Conservation (phyloP, 2,797 vertebrate genomes). For the Oryzias sinensis region DNA sequence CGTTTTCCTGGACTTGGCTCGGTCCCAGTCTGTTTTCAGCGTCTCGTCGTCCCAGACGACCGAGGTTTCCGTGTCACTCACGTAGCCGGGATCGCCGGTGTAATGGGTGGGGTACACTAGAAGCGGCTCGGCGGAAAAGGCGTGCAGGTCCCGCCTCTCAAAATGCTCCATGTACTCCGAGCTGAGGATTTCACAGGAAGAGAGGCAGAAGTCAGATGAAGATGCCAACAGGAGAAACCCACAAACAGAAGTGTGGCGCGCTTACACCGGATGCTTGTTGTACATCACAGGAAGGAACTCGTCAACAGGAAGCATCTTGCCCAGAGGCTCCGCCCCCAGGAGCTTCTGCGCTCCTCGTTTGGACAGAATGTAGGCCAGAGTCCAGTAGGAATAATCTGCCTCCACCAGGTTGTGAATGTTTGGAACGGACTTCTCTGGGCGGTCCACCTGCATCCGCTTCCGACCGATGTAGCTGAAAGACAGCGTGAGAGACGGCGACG, state of each 20-base stretch:
- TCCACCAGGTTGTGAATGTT: constrained; percentile 87
- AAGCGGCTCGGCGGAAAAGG: constrained; percentile 87
- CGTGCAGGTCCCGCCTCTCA: constrained; percentile 75
- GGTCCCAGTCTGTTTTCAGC: constrained; percentile 84
- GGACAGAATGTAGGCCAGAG: constrained; percentile 87
- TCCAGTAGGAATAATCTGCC: constrained; percentile 94
- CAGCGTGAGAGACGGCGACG: not conserved
- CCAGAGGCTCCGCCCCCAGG: constrained; percentile 80
- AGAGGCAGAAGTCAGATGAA: constrained; percentile 19
- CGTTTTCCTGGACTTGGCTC: constrained; percentile 84
- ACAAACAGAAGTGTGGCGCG: constrained; percentile 5
- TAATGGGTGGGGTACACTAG: constrained; percentile 89
- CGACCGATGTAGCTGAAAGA: constrained; percentile 85
- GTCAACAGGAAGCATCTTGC: constrained; percentile 87
- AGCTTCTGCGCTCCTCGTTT: constrained; percentile 87
- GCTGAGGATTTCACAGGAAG: constrained; percentile 30
- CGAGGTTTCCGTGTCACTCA: constrained; percentile 91
- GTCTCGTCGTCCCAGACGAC: constrained; percentile 87
- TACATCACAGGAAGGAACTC: constrained; percentile 94
- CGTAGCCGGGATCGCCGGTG: constrained; percentile 85
- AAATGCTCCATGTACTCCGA: constrained; percentile 83
- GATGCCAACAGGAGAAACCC: constrained; percentile 1
- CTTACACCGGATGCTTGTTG: constrained; percentile 91
- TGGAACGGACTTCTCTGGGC: constrained; percentile 83
- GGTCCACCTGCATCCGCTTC: constrained; percentile 92